A percentile compares a stretch with the other conserved stretches of the same genome.
Conservation (phyloP, 2,113 vertebrate species). For the Gallinago media region DNA sequence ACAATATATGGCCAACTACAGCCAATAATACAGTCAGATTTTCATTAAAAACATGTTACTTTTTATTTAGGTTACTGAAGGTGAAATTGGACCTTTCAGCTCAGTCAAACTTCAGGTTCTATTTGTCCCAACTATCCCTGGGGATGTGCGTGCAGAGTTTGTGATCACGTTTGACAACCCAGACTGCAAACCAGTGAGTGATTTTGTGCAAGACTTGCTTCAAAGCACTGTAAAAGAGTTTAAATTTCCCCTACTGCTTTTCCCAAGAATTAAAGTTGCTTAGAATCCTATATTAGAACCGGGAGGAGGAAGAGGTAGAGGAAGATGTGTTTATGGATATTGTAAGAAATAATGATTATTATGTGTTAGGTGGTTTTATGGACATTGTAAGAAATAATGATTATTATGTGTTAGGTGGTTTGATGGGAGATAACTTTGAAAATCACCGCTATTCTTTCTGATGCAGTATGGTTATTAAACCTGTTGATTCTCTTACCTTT, state of each 20-base stretch:
- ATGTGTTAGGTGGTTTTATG: background rate
- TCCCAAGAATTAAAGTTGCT: background rate
- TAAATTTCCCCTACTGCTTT: background rate
- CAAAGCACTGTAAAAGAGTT: background rate
- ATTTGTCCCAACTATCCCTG: conserved; percentile 86
- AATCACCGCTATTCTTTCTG: background rate
- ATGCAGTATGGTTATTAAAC: background rate
- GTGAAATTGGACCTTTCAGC: conserved; percentile 84
- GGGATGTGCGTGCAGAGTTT: conserved; percentile 76
- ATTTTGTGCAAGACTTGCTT: background rate
- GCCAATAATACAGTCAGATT: background rate
- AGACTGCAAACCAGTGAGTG: conserved; percentile 82
- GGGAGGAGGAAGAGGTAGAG: background rate
- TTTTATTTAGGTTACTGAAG: conserved; percentile 77
- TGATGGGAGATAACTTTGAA: background rate
- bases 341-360: background rate
- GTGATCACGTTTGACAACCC: conserved; percentile 82
- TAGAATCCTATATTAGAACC: background rate
- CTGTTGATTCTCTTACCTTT: background rate
- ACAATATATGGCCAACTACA: background rate
- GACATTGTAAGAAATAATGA: background rate
- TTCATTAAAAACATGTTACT: background rate
- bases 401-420: background rate
- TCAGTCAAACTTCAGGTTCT: conserved; percentile 83
- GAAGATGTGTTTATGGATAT: background rate